phyloP scores from a whole-genome alignment of 2,888 invertebrate species.

The Eristalinus sepulchralis region DNA sequence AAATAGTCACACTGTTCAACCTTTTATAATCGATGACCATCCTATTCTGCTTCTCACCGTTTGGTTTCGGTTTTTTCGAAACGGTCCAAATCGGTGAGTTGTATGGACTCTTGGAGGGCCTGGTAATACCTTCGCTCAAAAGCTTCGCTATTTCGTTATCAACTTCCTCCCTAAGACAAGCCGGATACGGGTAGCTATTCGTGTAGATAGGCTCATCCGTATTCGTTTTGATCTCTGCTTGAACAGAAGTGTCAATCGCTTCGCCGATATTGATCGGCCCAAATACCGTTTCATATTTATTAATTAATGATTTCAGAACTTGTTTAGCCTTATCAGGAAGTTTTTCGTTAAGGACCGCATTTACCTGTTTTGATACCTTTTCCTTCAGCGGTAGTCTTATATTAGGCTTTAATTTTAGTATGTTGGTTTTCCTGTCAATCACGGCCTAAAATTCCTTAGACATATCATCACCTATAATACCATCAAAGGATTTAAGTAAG shows the following conservation, averaged over 20 bases:
- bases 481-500: neutral
- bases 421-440: neutral
- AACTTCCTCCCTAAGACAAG: slow-evolving; percentile 24
- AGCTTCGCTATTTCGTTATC: slow-evolving; percentile 22
- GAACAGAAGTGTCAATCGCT: slow-evolving; percentile 27
- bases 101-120: slow-evolving; percentile 29
- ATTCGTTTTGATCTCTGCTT: slow-evolving; percentile 51
- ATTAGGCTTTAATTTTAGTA: neutral
- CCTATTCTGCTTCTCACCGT: neutral
- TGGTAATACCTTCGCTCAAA: slow-evolving; percentile 14
- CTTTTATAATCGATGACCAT: neutral
- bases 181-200: slow-evolving; percentile 53
- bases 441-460: neutral
- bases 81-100: neutral
- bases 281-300: slow-evolving; percentile 1
- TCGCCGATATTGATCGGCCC: slow-evolving; percentile 1
- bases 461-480: slow-evolving; percentile 10
- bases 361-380: slow-evolving; percentile 23
- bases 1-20: slow-evolving; percentile 1
- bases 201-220: slow-evolving; percentile 55
- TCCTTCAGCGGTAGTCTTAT: slow-evolving; percentile 37
- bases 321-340: neutral
- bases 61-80: slow-evolving; percentile 26
- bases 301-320: neutral
- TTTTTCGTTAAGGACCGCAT: slow-evolving; percentile 10